phyloP scores from a whole-genome alignment of 2,797 vertebrate genomes.

The Lepilemur ruficaudatus region DNA sequence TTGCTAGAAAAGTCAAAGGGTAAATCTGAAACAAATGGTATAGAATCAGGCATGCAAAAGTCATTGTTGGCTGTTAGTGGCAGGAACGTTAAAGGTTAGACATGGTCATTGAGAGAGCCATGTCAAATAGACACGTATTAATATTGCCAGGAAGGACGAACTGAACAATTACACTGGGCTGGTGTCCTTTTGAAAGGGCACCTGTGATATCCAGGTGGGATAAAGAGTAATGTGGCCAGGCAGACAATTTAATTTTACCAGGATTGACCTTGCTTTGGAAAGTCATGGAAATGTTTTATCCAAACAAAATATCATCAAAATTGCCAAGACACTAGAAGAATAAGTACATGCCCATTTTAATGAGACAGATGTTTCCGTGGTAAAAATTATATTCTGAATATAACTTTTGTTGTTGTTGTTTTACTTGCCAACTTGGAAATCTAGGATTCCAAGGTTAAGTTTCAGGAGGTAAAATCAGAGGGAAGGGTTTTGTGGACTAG shows the following conservation, averaged over 20 bases:
- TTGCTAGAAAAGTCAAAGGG: neutral
- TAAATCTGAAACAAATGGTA: neutral
- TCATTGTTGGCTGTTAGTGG: neutral
- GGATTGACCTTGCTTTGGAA: constrained; percentile 53
- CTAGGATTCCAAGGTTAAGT: neutral
- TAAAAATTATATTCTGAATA: neutral
- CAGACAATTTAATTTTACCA: constrained; percentile 58
- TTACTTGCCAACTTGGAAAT: neutral
- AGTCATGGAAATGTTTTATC: constrained; percentile 61
- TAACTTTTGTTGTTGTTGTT: neutral
- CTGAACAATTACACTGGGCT: neutral
- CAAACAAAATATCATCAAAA: constrained; percentile 32
- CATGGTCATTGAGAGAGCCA: neutral
- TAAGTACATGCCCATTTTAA: neutral
- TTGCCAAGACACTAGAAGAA: neutral
- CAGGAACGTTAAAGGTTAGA: neutral
- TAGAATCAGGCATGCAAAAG: neutral
- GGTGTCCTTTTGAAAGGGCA: neutral
- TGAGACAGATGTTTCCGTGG: neutral
- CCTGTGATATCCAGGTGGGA: neutral
- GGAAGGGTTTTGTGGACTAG: neutral
- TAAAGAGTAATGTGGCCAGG: neutral
- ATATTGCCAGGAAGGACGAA: constrained; percentile 45
- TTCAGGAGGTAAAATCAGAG: neutral
- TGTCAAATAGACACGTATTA: constrained; percentile 23